phyloP scores from a whole-genome alignment of 1,140 invertebrate species.

The Pararge aegeria region DNA sequence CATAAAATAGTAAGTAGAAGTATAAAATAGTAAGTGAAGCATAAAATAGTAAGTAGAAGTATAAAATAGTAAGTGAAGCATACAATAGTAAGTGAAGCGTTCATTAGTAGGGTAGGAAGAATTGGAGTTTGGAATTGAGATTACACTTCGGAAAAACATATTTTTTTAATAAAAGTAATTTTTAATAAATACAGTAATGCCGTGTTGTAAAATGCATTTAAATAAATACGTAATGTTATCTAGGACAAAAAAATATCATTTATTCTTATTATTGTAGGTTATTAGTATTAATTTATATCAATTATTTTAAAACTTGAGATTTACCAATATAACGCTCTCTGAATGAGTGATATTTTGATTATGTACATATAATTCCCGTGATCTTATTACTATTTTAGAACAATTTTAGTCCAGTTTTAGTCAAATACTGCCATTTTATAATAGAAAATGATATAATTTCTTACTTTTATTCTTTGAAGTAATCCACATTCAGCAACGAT shows the following conservation, averaged over 20 bases:
- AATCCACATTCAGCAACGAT: not conserved
- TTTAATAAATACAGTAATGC: not conserved
- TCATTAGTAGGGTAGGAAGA: not conserved
- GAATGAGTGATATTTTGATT: slow-evolving; percentile 6
- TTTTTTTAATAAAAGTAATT: not conserved
- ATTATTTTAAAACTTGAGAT: slow-evolving; percentile 6
- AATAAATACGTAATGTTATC: slow-evolving; percentile 9
- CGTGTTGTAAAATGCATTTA: slow-evolving; percentile 16
- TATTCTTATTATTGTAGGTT: not conserved
- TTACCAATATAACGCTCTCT: slow-evolving; percentile 15
- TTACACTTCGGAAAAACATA: not conserved
- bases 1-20: not conserved
- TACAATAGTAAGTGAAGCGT: not conserved
- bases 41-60: not conserved
- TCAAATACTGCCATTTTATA: slow-evolving; percentile 23
- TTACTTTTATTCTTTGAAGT: not conserved
- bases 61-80: not conserved
- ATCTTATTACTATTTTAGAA: slow-evolving; percentile 9
- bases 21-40: not conserved
- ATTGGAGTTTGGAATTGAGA: not conserved
- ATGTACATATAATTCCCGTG: slow-evolving; percentile 1
- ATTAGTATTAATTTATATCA: slow-evolving; percentile 4
- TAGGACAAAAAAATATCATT: not conserved
- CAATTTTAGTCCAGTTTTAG: slow-evolving; percentile 18
- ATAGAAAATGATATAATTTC: not conserved